Evolutionary conservation across 1,140 invertebrate species (phyloP), one percentile per base, ranked within the genome.

Genomic region (Diorhabda carinulata): DNA sequence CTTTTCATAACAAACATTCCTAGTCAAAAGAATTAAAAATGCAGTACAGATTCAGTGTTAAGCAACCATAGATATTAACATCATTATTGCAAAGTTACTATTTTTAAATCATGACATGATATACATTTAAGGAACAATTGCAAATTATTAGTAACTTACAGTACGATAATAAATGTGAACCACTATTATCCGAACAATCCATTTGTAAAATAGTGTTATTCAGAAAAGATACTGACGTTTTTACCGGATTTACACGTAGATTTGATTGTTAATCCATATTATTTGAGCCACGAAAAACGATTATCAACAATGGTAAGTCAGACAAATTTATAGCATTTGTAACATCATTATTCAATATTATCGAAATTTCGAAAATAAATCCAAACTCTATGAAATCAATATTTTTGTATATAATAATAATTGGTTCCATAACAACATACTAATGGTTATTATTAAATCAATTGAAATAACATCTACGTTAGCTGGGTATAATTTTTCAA

Each of bases 101-200:
- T 52, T 52, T 52, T 52, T 52, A 52, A 52, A 52, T 52, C 47
- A 52, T 52, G 47, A 52, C 47, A 52, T 52, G 47, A 52, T 52
- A 52, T 52, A 52, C 47, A 52, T 52, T 52, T 52, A 52, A 52
- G 47, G 47, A 52, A 52, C 47, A 52, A 52, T 52, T 52, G 47
- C 47, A 52, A 52, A n/a, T 52, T 52, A 52, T 52, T 52, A 52
- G 47, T n/a, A 52, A 52, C 47, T 52, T 52, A n/a, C 47, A 52
- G n/a, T 52, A 52, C 47, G n/a, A 52, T 52, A 52, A 52, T 52
- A 52, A 52, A 52, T 52, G 47, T 8, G 47, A 52, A n/a, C n/a
- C 4, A 52, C 47, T 8, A 52, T 3, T 52, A 8, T 6, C n/a
- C n/a, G 47, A 52, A 52, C 6, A 8, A 6, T 8, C 47, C 47